phyloP scores from a whole-genome alignment of 2,888 invertebrate genomes.

The Plusia festucae region DNA sequence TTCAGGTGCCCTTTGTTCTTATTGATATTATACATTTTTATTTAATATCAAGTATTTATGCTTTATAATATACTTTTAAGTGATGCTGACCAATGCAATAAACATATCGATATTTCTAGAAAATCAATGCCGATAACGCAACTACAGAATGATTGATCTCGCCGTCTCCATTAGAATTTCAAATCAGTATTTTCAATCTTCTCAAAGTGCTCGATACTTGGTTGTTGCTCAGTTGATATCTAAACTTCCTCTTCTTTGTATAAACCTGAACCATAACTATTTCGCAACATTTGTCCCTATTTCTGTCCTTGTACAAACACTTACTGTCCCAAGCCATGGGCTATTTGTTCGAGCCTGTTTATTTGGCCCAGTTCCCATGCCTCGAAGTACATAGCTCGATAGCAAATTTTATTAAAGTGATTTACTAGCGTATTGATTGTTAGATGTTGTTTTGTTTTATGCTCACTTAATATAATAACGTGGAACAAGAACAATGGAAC shows the following conservation, averaged over 20 bases:
- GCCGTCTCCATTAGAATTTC: too few species aligned
- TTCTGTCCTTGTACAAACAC: constrained; percentile 51
- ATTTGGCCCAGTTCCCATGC: constrained; percentile 63
- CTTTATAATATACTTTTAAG: too few species aligned
- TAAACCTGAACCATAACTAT: constrained; percentile 7
- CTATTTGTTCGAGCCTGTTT: constrained; percentile 52
- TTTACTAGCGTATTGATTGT: constrained; percentile 46
- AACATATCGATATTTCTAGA: too few species aligned
- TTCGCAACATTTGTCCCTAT: constrained; percentile 29
- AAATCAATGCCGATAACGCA: too few species aligned
- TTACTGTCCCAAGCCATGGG: constrained; percentile 35
- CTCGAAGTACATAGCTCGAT: constrained; percentile 33
- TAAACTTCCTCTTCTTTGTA: background rate
- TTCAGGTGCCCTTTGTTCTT: background rate
- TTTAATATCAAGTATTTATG: too few species aligned
- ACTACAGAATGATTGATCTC: too few species aligned
- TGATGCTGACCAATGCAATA: too few species aligned
- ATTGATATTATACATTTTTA: background rate
- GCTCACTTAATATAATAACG: constrained; percentile 32
- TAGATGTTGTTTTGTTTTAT: constrained; percentile 31
- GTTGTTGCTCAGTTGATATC: background rate
- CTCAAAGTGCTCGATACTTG: too few species aligned
- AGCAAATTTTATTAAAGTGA: constrained; percentile 39
- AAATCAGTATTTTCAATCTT: too few species aligned
- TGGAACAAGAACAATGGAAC: constrained; percentile 45